Conservation (phyloP, 2,113 vertebrate species). For the Phrynosoma platyrhinos region DNA sequence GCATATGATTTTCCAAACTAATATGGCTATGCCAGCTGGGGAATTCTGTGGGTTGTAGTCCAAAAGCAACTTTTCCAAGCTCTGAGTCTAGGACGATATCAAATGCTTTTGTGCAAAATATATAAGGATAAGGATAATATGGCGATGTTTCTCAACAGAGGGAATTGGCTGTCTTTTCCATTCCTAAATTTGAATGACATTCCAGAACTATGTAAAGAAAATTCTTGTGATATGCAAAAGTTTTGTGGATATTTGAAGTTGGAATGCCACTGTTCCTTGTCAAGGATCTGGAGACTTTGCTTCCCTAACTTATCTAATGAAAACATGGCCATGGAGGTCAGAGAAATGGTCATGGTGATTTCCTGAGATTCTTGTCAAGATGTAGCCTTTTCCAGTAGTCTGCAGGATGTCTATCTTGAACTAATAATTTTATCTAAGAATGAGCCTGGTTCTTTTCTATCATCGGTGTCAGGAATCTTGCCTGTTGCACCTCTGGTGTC, state of each 20-base stretch:
- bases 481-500: slow-evolving; percentile 47
- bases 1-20: too few species aligned
- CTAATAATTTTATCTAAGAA: not conserved
- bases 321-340: slow-evolving; percentile 13
- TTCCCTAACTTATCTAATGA: slow-evolving; percentile 24
- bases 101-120: not conserved
- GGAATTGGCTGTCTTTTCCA: slow-evolving; percentile 62
- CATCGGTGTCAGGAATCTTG: slow-evolving; percentile 2
- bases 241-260: slow-evolving; percentile 62
- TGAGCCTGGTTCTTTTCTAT: slow-evolving; percentile 28
- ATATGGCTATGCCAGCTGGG: too few species aligned
- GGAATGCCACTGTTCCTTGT: slow-evolving; percentile 54
- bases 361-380: not conserved
- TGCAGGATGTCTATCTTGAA: slow-evolving; percentile 39
- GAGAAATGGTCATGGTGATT: slow-evolving; percentile 3
- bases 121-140: too few species aligned
- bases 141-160: too few species aligned
- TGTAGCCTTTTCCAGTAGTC: slow-evolving; percentile 4
- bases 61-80: too few species aligned
- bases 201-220: slow-evolving; percentile 64
- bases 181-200: slow-evolving; percentile 59
- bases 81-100: not conserved
- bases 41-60: too few species aligned
- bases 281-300: slow-evolving; percentile 46
- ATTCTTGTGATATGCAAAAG: slow-evolving; percentile 60